A percentile compares a stretch with the other conserved stretches of the same genome.
Evolutionary conservation across 2,113 vertebrate species (phyloP).

Genomic region (Menidia beryllina): DNA sequence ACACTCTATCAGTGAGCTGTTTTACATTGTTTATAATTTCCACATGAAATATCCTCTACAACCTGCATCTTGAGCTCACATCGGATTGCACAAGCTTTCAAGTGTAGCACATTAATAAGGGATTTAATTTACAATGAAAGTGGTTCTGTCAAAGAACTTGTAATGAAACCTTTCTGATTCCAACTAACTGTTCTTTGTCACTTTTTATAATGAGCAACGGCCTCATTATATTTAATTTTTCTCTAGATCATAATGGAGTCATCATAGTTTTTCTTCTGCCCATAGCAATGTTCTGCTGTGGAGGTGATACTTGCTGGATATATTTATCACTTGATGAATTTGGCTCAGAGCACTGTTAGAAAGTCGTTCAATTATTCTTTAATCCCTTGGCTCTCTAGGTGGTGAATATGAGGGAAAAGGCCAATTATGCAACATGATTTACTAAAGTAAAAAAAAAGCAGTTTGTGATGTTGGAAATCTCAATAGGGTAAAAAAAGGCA

Average conservation of each 20-base stretch:
- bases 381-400: constrained; percentile 47
- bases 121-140: constrained; percentile 58
- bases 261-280: constrained; percentile 49
- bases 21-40: constrained; percentile 54
- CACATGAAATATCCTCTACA: constrained; percentile 62
- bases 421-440: constrained; percentile 63
- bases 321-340: constrained; percentile 64
- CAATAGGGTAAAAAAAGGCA: constrained; percentile 15
- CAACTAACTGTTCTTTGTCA: constrained; percentile 59
- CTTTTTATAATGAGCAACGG: constrained; percentile 68
- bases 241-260: constrained; percentile 51
- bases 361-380: constrained; percentile 75
- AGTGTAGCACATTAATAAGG: constrained; percentile 78
- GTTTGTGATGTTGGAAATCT: constrained; percentile 44
- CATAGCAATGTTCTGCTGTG: constrained; percentile 38
- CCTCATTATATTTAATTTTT: constrained; percentile 33
- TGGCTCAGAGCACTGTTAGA: constrained; percentile 63
- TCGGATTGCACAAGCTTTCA: constrained; percentile 70
- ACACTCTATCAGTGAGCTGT: constrained; percentile 50
- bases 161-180: constrained; percentile 33
- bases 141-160: constrained; percentile 50
- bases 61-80: constrained; percentile 70
- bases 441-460: constrained; percentile 31
- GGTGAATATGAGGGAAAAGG: constrained; percentile 20
- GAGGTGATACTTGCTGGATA: constrained; percentile 14